Conservation (phyloP, 92 coral and sea anemone genomes). For the Galaxea fascicularis region DNA sequence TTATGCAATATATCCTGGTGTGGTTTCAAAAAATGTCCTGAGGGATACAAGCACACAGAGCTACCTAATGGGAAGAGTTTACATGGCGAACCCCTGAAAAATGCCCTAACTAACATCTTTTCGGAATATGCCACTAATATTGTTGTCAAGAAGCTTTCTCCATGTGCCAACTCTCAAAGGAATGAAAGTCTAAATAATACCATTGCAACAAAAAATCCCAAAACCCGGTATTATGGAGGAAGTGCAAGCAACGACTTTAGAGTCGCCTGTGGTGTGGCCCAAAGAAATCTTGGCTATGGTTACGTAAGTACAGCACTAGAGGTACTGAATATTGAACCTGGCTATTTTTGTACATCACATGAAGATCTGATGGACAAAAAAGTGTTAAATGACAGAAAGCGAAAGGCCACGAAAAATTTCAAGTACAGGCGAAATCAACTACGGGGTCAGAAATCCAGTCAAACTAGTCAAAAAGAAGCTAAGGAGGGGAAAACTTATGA, state of each 20-base stretch:
- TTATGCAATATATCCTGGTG: conserved; percentile 72
- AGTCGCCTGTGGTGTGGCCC: no score
- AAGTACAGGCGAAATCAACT: no score
- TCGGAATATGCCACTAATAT: conserved; percentile 22
- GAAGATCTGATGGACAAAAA: no score
- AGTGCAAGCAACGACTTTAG: conserved; percentile 13
- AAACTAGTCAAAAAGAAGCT: no score
- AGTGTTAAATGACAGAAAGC: no score
- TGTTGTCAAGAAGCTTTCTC: background rate
- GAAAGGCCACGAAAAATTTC: no score
- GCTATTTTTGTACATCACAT: conserved; percentile 27
- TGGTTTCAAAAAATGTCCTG: conserved; percentile 22
- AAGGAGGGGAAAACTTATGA: no score
- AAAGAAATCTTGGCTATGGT: no score
- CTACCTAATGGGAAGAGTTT: conserved; percentile 71
- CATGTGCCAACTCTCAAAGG: conserved; percentile 40
- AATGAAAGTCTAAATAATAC: conserved; percentile 54
- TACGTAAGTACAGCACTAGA: conserved; percentile 40
- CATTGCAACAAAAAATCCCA: conserved; percentile 65
- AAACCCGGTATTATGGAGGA: conserved; percentile 12
- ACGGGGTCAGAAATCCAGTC: no score
- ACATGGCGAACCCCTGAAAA: conserved; percentile 52
- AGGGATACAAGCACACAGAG: conserved; percentile 44
- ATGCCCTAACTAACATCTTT: conserved; percentile 21
- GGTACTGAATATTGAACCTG: background rate